Evolutionary conservation across 1,140 invertebrate genomes (phyloP).

Genomic region (Thaumetopoea pityocampa): DNA sequence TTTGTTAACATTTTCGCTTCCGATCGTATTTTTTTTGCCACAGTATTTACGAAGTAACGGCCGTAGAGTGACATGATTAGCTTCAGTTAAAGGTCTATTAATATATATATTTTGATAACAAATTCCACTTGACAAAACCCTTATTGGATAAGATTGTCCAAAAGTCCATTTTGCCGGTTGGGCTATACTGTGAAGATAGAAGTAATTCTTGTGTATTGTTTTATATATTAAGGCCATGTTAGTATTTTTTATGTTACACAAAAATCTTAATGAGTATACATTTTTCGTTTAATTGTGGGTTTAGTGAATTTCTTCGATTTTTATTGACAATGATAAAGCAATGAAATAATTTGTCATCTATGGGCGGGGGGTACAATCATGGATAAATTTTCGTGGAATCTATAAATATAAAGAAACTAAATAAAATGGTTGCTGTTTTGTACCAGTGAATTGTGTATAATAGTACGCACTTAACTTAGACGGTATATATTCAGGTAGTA

Average conservation of each 20-base stretch:
- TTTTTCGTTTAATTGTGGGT: no score
- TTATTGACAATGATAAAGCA: no score
- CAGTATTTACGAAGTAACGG: slow-evolving; percentile 8
- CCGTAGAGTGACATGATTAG: slow-evolving; percentile 17
- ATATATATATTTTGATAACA: slow-evolving; percentile 33
- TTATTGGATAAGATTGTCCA: slow-evolving; percentile 33
- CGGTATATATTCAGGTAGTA: no score
- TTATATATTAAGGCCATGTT: slow-evolving; percentile 52
- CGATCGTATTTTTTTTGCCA: slow-evolving; percentile 34
- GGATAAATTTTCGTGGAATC: no score
- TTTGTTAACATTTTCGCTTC: slow-evolving; percentile 14
- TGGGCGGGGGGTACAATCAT: no score
- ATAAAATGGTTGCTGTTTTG: no score
- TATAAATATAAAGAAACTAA: no score
- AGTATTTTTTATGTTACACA: slow-evolving; percentile 9
- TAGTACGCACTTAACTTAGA: no score
- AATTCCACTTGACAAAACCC: slow-evolving; percentile 36
- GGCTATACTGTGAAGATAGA: slow-evolving; percentile 41
- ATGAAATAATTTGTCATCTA: no score
- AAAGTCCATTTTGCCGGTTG: slow-evolving; percentile 51
- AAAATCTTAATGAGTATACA: slow-evolving; percentile 23
- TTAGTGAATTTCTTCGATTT: no score
- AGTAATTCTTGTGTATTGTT: slow-evolving; percentile 38
- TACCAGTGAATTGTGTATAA: no score
- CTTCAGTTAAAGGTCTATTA: slow-evolving; percentile 22